phyloP scores from a whole-genome alignment of 2,888 invertebrate species.

The Tetropium fuscum region DNA sequence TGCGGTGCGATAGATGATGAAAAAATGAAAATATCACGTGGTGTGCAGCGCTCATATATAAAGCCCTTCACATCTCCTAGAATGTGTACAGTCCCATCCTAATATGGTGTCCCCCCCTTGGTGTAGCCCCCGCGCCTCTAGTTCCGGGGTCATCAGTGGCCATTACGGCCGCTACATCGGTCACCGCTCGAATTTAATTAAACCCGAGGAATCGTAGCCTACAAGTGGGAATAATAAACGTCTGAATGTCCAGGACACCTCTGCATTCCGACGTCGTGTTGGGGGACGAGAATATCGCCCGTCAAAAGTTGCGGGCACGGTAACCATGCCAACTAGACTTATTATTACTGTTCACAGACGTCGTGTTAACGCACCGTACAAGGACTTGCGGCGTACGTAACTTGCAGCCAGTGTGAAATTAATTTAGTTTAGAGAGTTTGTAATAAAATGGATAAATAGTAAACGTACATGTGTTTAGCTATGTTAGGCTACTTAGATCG shows the following conservation, averaged over 20 bases:
- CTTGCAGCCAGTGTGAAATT: too few relatives aligned
- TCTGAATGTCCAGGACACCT: conserved; percentile 5
- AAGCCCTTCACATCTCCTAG: too few relatives aligned
- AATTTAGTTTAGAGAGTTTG: too few relatives aligned
- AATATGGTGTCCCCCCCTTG: too few relatives aligned
- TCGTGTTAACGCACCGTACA: conserved; percentile 19
- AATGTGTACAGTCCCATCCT: too few relatives aligned
- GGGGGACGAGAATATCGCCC: not conserved
- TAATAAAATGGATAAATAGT: too few relatives aligned
- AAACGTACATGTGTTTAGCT: too few relatives aligned
- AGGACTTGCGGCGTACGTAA: conserved; percentile 31
- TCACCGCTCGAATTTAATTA: conserved; percentile 33
- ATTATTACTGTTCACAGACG: not conserved
- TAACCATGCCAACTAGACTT: not conserved
- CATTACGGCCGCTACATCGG: conserved; percentile 32
- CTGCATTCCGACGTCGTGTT: conserved; percentile 2
- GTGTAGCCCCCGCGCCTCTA: too few relatives aligned
- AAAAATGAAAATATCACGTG: too few relatives aligned
- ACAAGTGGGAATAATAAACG: conserved; percentile 25
- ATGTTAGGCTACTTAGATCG: too few relatives aligned
- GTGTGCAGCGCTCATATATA: too few relatives aligned
- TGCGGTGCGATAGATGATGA: too few relatives aligned
- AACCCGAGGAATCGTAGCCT: conserved; percentile 32
- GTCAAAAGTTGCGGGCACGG: not conserved
- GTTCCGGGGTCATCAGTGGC: conserved; percentile 10